Percentiles rank a stretch among this genome's conserved stretches.
Evolutionary conservation across 2,113 vertebrate species (phyloP).

Genomic region (Lepus timidus): DNA sequence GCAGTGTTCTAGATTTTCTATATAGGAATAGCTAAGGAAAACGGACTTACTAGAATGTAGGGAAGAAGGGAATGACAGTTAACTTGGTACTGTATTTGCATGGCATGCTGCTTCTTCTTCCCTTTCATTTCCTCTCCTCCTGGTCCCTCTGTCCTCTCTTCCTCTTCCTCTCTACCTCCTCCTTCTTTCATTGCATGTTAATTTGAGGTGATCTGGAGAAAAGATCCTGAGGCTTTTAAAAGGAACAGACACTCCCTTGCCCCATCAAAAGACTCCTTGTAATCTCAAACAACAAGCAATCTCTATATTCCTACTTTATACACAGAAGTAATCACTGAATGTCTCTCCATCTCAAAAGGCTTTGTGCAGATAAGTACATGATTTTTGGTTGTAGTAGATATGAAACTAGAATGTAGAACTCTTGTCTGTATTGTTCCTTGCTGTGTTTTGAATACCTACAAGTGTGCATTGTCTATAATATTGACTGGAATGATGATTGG

Average conservation of each 20-base stretch:
- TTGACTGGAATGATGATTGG: not conserved
- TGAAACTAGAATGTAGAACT: not conserved
- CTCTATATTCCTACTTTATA: not conserved
- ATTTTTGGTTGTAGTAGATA: not conserved
- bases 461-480: too few species aligned
- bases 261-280: not conserved
- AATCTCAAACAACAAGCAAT: not conserved
- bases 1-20: not conserved
- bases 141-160: not conserved
- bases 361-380: not conserved
- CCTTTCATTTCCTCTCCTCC: not conserved
- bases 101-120: not conserved
- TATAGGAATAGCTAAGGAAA: not conserved
- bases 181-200: not conserved
- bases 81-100: not conserved
- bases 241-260: not conserved
- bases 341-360: not conserved
- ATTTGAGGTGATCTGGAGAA: not conserved
- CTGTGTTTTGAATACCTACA: too few species aligned
- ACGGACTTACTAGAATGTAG: not conserved
- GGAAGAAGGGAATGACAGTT: not conserved
- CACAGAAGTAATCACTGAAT: not conserved
- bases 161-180: too few species aligned
- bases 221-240: not conserved
- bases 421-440: not conserved